phyloP scores from a whole-genome alignment of 2,888 invertebrate species.

The Pediacus dermestoides region DNA sequence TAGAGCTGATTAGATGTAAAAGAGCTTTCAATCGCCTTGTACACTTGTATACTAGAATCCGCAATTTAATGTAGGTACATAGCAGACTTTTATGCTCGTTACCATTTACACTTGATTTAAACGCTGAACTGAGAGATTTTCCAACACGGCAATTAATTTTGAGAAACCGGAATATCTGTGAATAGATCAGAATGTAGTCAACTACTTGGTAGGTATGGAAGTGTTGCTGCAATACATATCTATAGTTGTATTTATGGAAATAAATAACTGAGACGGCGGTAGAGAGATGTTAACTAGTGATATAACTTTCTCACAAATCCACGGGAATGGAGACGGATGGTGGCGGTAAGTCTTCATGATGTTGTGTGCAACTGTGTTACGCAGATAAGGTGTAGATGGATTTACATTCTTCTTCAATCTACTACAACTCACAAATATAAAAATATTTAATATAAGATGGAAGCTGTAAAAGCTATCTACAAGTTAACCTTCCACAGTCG shows the following conservation, averaged over 20 bases:
- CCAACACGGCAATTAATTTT: no score
- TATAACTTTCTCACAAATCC: conserved; percentile 34
- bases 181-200: no score
- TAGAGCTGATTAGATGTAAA: no score
- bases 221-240: background rate
- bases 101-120: no score
- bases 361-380: conserved; percentile 37
- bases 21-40: no score
- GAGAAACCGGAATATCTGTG: no score
- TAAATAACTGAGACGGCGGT: conserved; percentile 20
- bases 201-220: conserved; percentile 1
- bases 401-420: conserved; percentile 25
- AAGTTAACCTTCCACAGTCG: no score
- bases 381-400: conserved; percentile 37
- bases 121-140: no score
- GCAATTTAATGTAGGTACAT: no score
- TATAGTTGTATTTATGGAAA: conserved; percentile 19
- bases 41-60: no score
- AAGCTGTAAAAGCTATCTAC: no score
- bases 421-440: conserved; percentile 8
- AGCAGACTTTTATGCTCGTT: no score
- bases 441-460: conserved; percentile 8
- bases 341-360: conserved; percentile 28
- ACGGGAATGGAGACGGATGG: conserved; percentile 36
- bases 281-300: conserved; percentile 27